phyloP scores from a whole-genome alignment of 2,888 invertebrate genomes.

The Campoplex capitator region DNA sequence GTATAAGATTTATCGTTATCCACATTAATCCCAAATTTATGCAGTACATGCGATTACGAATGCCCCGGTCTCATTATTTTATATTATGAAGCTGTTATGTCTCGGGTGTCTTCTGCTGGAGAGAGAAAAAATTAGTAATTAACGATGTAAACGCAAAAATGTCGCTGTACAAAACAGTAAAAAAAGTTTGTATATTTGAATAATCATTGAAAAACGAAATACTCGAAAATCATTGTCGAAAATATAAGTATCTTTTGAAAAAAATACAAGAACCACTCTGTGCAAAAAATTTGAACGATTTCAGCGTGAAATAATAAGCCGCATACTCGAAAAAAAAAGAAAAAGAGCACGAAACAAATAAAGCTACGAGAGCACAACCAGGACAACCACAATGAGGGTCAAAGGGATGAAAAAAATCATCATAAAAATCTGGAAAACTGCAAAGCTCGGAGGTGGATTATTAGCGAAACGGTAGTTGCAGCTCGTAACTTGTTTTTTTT shows the following conservation, averaged over 20 bases:
- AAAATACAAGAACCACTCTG: background rate
- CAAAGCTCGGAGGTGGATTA: conserved; percentile 62
- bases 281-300: background rate
- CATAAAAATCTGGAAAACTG: conserved; percentile 36
- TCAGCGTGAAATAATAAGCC: background rate
- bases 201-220: background rate
- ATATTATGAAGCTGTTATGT: background rate
- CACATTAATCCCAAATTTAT: conserved; percentile 36
- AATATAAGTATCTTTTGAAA: background rate
- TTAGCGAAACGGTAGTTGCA: conserved; percentile 71
- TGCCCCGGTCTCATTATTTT: background rate
- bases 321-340: background rate
- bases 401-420: conserved; percentile 36
- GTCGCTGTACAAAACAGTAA: background rate
- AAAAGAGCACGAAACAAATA: background rate
- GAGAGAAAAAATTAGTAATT: background rate
- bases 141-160: background rate
- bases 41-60: conserved; percentile 16
- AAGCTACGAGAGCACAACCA: background rate
- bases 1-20: conserved; percentile 30
- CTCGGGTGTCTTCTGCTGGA: background rate
- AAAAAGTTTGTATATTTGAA: background rate
- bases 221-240: background rate
- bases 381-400: conserved; percentile 1
- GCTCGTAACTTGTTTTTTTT: conserved; percentile 65